Evolutionary conservation across 2,113 vertebrate species (phyloP).

Genomic region (Platysternon megacephalum): DNA sequence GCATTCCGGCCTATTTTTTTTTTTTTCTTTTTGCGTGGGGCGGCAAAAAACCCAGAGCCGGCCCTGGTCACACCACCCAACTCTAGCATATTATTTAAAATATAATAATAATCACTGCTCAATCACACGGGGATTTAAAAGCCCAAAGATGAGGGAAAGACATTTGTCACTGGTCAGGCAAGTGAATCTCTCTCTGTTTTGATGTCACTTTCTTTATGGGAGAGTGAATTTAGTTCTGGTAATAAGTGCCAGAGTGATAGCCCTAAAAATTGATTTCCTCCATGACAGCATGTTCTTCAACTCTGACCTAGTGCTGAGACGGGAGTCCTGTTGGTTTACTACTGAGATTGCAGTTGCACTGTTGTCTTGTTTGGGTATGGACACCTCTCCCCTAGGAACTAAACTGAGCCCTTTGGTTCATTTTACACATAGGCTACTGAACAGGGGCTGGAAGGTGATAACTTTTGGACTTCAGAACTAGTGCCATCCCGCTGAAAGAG

Average conservation of each 20-base stretch:
- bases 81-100: not conserved
- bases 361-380: no score
- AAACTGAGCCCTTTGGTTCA: not conserved
- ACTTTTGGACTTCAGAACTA: not conserved
- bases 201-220: not conserved
- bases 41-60: no score
- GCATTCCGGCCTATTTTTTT: no score
- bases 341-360: no score
- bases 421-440: not conserved
- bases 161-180: not conserved
- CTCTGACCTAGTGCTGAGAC: not conserved
- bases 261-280: not conserved
- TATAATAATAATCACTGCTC: not conserved
- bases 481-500: not conserved
- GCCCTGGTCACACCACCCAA: not conserved
- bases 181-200: not conserved
- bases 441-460: not conserved
- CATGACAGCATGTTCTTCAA: not conserved
- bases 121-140: not conserved
- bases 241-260: not conserved
- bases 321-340: not conserved
- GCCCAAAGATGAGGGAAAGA: not conserved
- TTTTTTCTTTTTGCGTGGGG: no score
- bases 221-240: not conserved
- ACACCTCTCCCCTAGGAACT: no score